phyloP scores from a whole-genome alignment of 2,888 invertebrate species.

The Meta bourneti region DNA sequence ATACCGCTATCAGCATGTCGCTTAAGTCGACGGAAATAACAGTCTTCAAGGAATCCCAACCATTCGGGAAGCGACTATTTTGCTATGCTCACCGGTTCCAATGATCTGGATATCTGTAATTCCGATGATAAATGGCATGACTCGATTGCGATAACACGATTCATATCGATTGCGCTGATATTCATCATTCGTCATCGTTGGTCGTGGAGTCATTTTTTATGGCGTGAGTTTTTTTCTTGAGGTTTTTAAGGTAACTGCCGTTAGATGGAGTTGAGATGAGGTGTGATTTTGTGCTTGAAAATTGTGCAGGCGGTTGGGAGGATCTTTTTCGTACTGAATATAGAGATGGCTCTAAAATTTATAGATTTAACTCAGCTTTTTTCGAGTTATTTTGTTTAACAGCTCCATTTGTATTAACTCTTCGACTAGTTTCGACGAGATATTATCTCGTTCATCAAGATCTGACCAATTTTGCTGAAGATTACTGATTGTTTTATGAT shows the following conservation, averaged over 20 bases:
- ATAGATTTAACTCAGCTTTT: too few relatives aligned
- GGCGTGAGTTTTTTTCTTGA: not conserved
- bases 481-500: too few relatives aligned
- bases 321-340: too few relatives aligned
- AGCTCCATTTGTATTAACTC: too few relatives aligned
- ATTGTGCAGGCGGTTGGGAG: too few relatives aligned
- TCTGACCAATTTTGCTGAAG: too few relatives aligned
- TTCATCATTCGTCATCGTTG: not conserved
- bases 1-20: too few relatives aligned
- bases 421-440: too few relatives aligned
- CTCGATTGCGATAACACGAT: conserved; percentile 36
- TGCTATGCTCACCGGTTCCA: not conserved
- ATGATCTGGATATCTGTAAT: conserved; percentile 10
- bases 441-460: too few relatives aligned
- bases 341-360: too few relatives aligned
- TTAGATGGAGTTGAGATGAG: not conserved
- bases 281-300: not conserved
- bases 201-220: not conserved
- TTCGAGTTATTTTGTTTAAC: too few relatives aligned
- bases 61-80: not conserved
- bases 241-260: not conserved
- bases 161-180: not conserved
- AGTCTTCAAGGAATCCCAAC: not conserved
- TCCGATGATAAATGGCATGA: conserved; percentile 22
- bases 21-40: too few relatives aligned